phyloP scores from a whole-genome alignment of 2,888 invertebrate genomes.

The Ethmia dodecea region DNA sequence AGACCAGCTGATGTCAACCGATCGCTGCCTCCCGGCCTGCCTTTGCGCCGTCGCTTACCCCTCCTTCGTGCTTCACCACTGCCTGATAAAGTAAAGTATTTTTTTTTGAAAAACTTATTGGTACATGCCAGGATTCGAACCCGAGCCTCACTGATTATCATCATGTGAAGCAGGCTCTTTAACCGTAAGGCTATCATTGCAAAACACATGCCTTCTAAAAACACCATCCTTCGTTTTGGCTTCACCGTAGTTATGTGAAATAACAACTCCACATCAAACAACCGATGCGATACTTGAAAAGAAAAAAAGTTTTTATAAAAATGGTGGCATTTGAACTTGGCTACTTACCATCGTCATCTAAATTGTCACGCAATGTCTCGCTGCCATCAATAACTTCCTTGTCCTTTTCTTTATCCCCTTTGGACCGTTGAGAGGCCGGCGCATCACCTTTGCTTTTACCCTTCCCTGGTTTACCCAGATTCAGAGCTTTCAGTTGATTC shows the following conservation, averaged over 20 bases:
- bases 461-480: slow-evolving; percentile 49
- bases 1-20: slow-evolving; percentile 66
- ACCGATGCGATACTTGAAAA: too few species aligned
- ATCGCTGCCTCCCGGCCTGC: slow-evolving; percentile 65
- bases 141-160: too few species aligned
- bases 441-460: slow-evolving; percentile 42
- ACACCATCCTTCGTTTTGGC: too few species aligned
- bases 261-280: too few species aligned
- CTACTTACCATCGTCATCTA: slow-evolving; percentile 44
- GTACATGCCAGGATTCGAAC: too few species aligned
- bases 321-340: too few species aligned
- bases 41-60: slow-evolving; percentile 78
- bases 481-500: slow-evolving; percentile 64
- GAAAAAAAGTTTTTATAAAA: too few species aligned
- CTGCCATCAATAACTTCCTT: slow-evolving; percentile 39
- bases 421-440: slow-evolving; percentile 50
- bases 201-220: too few species aligned
- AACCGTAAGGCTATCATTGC: too few species aligned
- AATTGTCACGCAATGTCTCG: slow-evolving; percentile 29
- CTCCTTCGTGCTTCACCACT: slow-evolving; percentile 69
- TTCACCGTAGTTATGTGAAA: too few species aligned
- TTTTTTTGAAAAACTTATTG: too few species aligned
- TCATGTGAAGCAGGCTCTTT: too few species aligned
- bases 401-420: slow-evolving; percentile 34
- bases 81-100: slow-evolving; percentile 18